A percentile compares a stretch with the other conserved stretches of the same genome.
Evolutionary conservation across 64 coral and sea anemone genomes (phyloP).

Genomic region (Platygyra sinensis): DNA sequence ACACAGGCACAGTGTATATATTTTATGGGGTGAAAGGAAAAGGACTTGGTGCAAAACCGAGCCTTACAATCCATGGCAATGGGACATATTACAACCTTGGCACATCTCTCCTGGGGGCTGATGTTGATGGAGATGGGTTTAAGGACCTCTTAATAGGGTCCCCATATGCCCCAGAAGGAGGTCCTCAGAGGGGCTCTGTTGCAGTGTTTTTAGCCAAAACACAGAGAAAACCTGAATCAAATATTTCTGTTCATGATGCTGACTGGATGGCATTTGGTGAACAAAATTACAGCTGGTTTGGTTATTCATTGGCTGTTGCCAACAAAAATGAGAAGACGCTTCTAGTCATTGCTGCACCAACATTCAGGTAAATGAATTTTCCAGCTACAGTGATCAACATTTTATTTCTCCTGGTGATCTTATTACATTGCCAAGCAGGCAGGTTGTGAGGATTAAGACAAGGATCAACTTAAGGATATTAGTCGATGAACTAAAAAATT

Average conservation of each 20-base stretch:
- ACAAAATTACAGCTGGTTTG: slow-evolving; percentile 99
- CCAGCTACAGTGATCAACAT: not conserved
- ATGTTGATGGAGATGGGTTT: slow-evolving; percentile 84
- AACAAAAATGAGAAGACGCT: slow-evolving; percentile 38
- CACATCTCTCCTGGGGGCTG: slow-evolving; percentile 66
- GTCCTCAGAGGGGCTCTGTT: slow-evolving; percentile 95
- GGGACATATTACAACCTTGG: slow-evolving; percentile 96
- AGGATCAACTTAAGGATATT: no score
- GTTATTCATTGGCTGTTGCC: slow-evolving; percentile 59
- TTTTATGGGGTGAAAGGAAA: slow-evolving; percentile 67
- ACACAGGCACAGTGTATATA: slow-evolving; percentile 87
- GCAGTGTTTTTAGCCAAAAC: slow-evolving; percentile 80
- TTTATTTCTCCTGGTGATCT: no score
- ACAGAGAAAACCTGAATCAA: slow-evolving; percentile 48
- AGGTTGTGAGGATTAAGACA: no score
- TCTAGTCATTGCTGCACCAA: slow-evolving; percentile 81
- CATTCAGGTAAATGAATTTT: slow-evolving; percentile 67
- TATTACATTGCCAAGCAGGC: no score
- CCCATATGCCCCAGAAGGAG: slow-evolving; percentile 84
- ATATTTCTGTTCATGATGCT: slow-evolving; percentile 47
- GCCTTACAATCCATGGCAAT: slow-evolving; percentile 66
- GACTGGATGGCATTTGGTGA: slow-evolving; percentile 73
- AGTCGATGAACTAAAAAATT: no score
- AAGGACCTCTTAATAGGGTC: slow-evolving; percentile 96
- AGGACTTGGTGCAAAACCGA: slow-evolving; percentile 43